A percentile compares a stretch with the other conserved stretches of the same genome.
Evolutionary conservation across 2,113 vertebrate genomes (phyloP).

Genomic region (Pongo abelii): DNA sequence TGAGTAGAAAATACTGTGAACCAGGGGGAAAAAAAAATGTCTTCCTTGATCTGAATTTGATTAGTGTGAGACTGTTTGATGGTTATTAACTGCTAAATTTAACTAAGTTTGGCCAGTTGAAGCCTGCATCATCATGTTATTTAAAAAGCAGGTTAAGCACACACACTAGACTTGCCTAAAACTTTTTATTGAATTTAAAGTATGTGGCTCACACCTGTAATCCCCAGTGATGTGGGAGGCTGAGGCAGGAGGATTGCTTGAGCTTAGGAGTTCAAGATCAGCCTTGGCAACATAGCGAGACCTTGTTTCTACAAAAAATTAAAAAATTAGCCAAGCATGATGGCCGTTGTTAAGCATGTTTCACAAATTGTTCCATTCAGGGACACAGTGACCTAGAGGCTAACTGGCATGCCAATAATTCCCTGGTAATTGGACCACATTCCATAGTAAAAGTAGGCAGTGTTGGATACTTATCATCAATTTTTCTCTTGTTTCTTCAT

Average conservation of each 20-base stretch:
- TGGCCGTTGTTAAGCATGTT: neutral
- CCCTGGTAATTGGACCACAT: neutral
- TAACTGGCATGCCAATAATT: neutral
- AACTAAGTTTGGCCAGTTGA: conserved; percentile 25
- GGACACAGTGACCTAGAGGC: neutral
- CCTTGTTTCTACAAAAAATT: no score
- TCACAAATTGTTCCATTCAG: neutral
- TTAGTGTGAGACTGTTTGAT: conserved; percentile 25
- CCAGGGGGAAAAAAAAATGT: neutral
- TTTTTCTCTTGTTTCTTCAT: neutral
- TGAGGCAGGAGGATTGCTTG: no score
- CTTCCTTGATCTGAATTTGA: conserved; percentile 33
- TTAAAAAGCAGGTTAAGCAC: neutral
- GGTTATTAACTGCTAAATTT: conserved; percentile 30
- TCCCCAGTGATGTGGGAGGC: no score
- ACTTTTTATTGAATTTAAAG: neutral
- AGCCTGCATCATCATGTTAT: neutral
- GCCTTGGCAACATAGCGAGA: no score
- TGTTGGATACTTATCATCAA: neutral
- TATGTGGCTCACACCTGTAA: no score
- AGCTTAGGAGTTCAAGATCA: no score
- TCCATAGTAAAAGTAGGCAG: neutral
- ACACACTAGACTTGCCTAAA: neutral
- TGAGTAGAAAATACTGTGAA: neutral
- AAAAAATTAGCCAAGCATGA: no score